Conservation (phyloP, 2,888 invertebrate species). For the Luffia ferchaultella region DNA sequence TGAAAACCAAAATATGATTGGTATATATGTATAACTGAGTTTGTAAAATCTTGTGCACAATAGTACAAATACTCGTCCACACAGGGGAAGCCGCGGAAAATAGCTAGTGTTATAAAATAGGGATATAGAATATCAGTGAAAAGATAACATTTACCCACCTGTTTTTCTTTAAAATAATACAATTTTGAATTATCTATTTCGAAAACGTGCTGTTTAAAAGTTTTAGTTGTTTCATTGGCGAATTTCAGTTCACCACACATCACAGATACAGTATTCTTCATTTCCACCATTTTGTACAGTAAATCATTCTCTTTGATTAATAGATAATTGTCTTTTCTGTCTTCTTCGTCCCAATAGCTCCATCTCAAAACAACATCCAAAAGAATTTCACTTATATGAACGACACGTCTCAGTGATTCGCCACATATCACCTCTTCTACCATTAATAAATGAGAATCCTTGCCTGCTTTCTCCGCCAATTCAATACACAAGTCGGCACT, state of each 20-base stretch:
- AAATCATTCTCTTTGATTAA: slow-evolving; percentile 67
- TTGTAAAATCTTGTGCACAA: too few species aligned
- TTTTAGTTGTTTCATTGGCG: slow-evolving; percentile 77
- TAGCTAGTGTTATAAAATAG: too few species aligned
- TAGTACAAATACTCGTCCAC: too few species aligned
- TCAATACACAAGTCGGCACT: slow-evolving; percentile 79
- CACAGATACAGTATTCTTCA: slow-evolving; percentile 67
- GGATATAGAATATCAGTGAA: too few species aligned
- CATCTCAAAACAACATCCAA: slow-evolving; percentile 78
- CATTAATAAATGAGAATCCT: slow-evolving; percentile 73
- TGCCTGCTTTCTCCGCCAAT: slow-evolving; percentile 69
- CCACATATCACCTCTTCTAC: slow-evolving; percentile 84
- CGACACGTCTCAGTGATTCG: slow-evolving; percentile 75
- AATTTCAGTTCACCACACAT: slow-evolving; percentile 82
- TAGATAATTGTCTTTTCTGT: slow-evolving; percentile 83
- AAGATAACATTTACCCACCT: slow-evolving; percentile 33
- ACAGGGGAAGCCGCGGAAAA: too few species aligned
- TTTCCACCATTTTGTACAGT: slow-evolving; percentile 51
- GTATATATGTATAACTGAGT: too few species aligned
- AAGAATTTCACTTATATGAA: slow-evolving; percentile 79
- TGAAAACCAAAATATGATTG: too few species aligned
- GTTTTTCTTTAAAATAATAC: slow-evolving; percentile 80
- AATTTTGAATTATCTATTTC: slow-evolving; percentile 83
- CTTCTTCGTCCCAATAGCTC: slow-evolving; percentile 90
- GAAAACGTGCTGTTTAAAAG: slow-evolving; percentile 79